Evolutionary conservation across 1,140 invertebrate genomes (phyloP).

Genomic region (Lamellibrachia luymesi): DNA sequence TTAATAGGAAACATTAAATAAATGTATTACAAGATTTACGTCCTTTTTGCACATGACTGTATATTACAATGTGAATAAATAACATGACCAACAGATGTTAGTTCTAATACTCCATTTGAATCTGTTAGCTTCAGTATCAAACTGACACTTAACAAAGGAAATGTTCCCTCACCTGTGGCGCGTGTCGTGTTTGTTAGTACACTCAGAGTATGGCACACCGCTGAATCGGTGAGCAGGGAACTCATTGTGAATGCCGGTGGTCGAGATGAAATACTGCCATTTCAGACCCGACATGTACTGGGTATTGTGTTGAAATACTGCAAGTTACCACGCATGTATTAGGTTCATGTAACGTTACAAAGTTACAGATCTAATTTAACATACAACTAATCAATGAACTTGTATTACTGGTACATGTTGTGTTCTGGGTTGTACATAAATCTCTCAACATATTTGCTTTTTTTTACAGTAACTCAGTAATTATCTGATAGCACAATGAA

Average conservation of each 20-base stretch:
- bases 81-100: background rate
- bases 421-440: too few relatives aligned
- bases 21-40: background rate
- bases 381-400: too few relatives aligned
- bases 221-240: slow-evolving; percentile 58
- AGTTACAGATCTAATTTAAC: too few relatives aligned
- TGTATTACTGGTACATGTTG: too few relatives aligned
- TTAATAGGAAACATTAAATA: background rate
- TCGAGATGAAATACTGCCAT: slow-evolving; percentile 63
- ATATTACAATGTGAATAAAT: background rate
- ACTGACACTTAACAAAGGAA: background rate
- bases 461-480: too few relatives aligned
- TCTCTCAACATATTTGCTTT: too few relatives aligned
- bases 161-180: slow-evolving; percentile 49
- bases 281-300: slow-evolving; percentile 58
- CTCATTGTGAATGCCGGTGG: slow-evolving; percentile 59
- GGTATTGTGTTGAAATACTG: slow-evolving; percentile 59
- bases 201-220: slow-evolving; percentile 37
- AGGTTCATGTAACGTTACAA: background rate
- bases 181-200: slow-evolving; percentile 48
- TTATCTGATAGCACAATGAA: too few relatives aligned
- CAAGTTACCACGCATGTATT: slow-evolving; percentile 29
- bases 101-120: background rate
- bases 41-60: background rate
- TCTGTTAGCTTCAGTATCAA: background rate